Base-by-base conservation (phyloP, 2,888 invertebrate genomes). In the Dryomyza anilis region DNA sequence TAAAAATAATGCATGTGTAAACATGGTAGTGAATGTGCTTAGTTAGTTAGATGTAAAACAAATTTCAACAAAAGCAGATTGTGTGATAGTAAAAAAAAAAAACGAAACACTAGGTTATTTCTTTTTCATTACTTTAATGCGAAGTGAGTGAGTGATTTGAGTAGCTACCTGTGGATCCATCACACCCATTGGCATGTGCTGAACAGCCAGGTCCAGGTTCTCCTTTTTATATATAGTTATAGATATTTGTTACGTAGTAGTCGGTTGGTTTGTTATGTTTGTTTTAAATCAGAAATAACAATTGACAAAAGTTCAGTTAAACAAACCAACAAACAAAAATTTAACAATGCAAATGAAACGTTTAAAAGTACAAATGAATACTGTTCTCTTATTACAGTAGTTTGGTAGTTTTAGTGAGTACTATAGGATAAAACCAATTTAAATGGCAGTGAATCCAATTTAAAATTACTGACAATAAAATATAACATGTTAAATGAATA, bases 101-200 rank as follows among this genome's bases (percentile, higher is more conserved):
- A 61, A 61, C 43, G 29, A 52, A 53, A 61, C 16, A 53, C 61
- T 61, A 61, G 27, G 39, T 45, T 33, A 12, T 52, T 60, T 23
- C n/a, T 53, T 21, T 50, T 50, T 48, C 48, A 29, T 27, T 53
- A 63, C 48, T 48, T 63, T 56, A 56, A 39, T 27, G 30, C n/a
- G n/a, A n/a, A n/a, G n/a, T n/a, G n/a, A n/a, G n/a, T 52, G 58
- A 52, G 53, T 61, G 52, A 53, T 27, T 64, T 57, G 57, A n/a
- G n/a, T 78, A 79, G 84, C 84, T 88, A 91, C 89, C 92, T 93
- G 94, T 91, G 87, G 93, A 91, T 86, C 93, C 93, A 86, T 94
- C 94, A 88, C 94, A 94, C 87, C 94, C 93, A 85, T 94, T 94
- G 85, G 93, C 91, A 87, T 94, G 94, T 83, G 94, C 94, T 84